These are phyloP conservation scores for Drosophila rellima DNA, from an alignment of 2,888 invertebrate species.

Conservation along the genomic window DNA sequence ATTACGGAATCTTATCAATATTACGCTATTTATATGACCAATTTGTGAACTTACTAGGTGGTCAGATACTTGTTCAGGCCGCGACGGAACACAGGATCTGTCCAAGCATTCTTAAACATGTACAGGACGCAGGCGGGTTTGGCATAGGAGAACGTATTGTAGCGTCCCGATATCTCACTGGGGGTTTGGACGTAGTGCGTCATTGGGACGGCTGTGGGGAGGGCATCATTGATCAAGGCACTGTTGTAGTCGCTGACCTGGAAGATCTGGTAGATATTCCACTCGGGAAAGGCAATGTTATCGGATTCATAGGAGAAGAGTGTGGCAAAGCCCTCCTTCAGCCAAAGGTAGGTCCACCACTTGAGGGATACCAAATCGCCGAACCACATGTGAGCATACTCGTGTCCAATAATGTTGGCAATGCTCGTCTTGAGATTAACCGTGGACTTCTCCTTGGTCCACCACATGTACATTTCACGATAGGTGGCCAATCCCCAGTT, in stretches of 20 bases:
- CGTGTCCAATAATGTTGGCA: constrained; percentile 87
- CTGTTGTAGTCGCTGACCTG: constrained; percentile 88
- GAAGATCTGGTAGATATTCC: constrained; percentile 91
- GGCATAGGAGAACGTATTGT: constrained; percentile 93
- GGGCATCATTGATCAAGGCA: constrained; percentile 65
- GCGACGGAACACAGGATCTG: constrained; percentile 61
- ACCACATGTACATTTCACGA: constrained; percentile 83
- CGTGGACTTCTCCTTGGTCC: constrained; percentile 73
- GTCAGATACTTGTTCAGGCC: constrained; percentile 67
- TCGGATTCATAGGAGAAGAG: constrained; percentile 80
- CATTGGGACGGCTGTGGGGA: constrained; percentile 87
- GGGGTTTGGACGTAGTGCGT: constrained; percentile 93
- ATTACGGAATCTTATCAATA: not conserved
- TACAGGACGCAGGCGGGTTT: constrained; percentile 86
- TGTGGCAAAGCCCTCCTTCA: constrained; percentile 90
- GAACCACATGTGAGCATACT: constrained; percentile 92
- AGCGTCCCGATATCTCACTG: constrained; percentile 92
- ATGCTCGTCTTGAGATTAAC: constrained; percentile 83
- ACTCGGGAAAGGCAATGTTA: constrained; percentile 86
- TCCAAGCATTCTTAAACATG: constrained; percentile 75
- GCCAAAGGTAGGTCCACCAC: constrained; percentile 91
- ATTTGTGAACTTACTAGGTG: constrained; percentile 59
- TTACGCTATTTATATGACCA: not conserved
- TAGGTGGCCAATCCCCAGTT: constrained; percentile 95
- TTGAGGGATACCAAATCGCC: constrained; percentile 90